Evolutionary conservation across 2,888 invertebrate species (phyloP), one percentile per base, ranked within the genome.

Genomic region (Biston stratarius): DNA sequence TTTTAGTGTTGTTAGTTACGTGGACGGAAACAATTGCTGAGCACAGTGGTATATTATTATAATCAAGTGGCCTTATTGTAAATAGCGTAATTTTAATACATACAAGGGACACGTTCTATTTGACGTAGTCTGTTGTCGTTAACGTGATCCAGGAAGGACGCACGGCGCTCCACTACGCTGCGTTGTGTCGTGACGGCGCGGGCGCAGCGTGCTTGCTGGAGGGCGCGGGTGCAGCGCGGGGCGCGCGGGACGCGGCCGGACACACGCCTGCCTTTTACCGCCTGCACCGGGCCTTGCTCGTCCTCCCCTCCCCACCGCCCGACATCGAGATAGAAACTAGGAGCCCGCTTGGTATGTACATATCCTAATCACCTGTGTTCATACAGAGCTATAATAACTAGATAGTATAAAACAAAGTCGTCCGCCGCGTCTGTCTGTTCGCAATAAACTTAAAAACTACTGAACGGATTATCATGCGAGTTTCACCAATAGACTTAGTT

Each of bases 161-260:
- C 65, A 98, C 97, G 0, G 96, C 99, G 0, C 89, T 99, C 77
- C 98, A 99, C 93, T 99, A 97, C 91, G 96, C 97, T 3, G 97
- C 97, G 0, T 95, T 96, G 61, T 94, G 96, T 65, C 96, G 97
- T 83, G 97, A 97, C 83, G 96, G 96, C 74, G 96, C 96, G 71
- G 92, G 95, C 70, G 96, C 96, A 89, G 97, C 97, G 82, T 95
- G 96, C 81, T 94, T 97, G 81, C 94, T 99, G 67, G 95, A 97
- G 69, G 95, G 96, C 76, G 96, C 97, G 77, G 98, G 98, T 33
- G 97, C 98, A 65, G 97, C 97, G 84, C 96, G 97, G 84, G 96
- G 96, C 71, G 96, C 96, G 77, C 90, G 96, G 74, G 99, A 99
- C 94, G 96, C 96, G 87, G 97, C 87, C 51, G 94, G 94, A 69